Percentiles rank a stretch among this genome's conserved stretches.
These are phyloP conservation scores for Xerus rutilus DNA, from an alignment of 2,797 vertebrate species.

Conservation along the genomic window DNA sequence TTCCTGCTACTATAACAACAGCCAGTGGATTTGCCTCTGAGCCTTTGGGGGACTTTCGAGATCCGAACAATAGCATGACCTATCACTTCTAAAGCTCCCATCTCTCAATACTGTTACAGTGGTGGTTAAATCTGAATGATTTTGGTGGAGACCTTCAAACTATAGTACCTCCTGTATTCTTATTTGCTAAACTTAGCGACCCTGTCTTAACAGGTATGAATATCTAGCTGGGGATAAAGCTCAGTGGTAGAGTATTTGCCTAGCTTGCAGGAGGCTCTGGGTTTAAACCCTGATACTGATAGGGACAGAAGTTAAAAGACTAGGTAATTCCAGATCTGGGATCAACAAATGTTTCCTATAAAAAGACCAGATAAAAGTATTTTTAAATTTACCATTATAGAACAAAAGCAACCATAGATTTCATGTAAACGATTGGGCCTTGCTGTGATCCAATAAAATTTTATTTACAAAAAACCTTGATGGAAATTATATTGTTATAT, in stretches of 20 bases:
- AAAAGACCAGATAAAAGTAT: background rate
- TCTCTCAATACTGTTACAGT: background rate
- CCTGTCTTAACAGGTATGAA: background rate
- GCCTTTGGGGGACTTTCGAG: background rate
- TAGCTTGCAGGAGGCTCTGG: background rate
- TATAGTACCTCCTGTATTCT: background rate
- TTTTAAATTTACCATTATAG: background rate
- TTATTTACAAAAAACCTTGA: background rate
- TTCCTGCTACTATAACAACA: too few species aligned
- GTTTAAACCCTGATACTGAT: background rate
- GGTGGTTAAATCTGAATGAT: background rate
- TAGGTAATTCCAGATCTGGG: background rate
- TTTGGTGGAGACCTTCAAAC: background rate
- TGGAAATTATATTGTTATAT: too few species aligned
- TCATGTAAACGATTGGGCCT: background rate
- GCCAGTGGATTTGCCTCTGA: too few species aligned
- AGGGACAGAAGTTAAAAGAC: too few species aligned
- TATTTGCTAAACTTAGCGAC: background rate
- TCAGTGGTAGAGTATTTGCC: background rate
- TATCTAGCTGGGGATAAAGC: too few species aligned
- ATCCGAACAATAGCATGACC: background rate
- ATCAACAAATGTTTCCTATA: background rate
- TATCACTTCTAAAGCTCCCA: background rate
- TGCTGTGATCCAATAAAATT: background rate
- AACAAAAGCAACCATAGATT: background rate